Conservation (phyloP, 2,888 invertebrate species). For the Drosophila infuscata region DNA sequence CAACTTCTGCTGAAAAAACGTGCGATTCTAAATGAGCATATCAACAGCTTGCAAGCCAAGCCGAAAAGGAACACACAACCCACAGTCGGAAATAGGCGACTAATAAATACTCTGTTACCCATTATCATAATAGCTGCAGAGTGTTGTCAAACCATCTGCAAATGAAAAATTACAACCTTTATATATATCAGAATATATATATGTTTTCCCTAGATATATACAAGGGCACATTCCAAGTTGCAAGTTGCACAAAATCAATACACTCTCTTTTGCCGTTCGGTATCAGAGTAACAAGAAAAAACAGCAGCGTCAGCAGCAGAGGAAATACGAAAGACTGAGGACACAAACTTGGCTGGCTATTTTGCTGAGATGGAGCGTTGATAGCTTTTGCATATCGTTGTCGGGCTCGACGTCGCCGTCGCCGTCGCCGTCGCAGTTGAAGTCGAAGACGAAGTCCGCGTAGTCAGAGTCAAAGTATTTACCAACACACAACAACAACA, state of each 20-base stretch:
- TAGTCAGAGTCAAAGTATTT: constrained; percentile 69
- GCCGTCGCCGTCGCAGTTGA: constrained; percentile 38
- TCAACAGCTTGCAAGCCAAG: constrained; percentile 76
- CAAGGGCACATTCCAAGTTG: neutral
- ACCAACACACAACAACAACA: constrained; percentile 45
- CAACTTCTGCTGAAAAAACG: constrained; percentile 82
- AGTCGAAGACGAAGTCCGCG: constrained; percentile 21
- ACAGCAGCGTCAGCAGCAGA: constrained; percentile 35
- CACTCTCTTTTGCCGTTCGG: constrained; percentile 3
- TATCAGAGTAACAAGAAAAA: constrained; percentile 26
- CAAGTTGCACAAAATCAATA: constrained; percentile 2
- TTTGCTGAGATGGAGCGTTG: constrained; percentile 71
- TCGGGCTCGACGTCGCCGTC: constrained; percentile 43
- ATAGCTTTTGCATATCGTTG: constrained; percentile 80
- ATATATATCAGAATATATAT: no score
- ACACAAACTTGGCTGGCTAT: constrained; percentile 55
- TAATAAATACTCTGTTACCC: neutral
- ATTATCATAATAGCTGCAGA: neutral
- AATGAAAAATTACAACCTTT: no score
- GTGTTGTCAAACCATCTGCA: neutral
- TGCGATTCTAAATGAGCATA: constrained; percentile 81
- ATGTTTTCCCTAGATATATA: no score
- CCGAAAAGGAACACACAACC: constrained; percentile 38
- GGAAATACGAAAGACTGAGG: constrained; percentile 70
- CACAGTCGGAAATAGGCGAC: constrained; percentile 2